phyloP scores from a whole-genome alignment of 2,797 vertebrate species.

The Propithecus perrieri region DNA sequence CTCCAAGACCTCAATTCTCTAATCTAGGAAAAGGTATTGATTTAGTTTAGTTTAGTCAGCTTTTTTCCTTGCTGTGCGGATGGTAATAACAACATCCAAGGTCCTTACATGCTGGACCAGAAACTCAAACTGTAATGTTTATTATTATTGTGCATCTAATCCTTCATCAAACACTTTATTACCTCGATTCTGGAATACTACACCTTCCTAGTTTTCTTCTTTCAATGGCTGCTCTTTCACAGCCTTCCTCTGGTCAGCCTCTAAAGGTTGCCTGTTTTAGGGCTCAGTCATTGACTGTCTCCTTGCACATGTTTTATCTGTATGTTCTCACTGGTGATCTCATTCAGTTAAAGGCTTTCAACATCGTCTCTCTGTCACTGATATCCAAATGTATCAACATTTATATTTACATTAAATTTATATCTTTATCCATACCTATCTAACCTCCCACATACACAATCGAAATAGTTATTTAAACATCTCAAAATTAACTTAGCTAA shows the following conservation, averaged over 20 bases:
- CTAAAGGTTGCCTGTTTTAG: no score
- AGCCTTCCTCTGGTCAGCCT: background rate
- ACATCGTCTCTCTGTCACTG: background rate
- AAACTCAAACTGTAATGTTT: background rate
- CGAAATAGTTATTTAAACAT: background rate
- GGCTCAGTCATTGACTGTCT: background rate
- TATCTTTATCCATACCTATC: background rate
- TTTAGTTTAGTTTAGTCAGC: background rate
- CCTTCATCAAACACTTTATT: background rate
- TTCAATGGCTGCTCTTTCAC: background rate
- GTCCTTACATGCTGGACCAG: background rate
- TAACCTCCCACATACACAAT: background rate
- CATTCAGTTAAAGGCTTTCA: background rate
- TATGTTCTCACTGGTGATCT: background rate
- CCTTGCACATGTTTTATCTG: background rate
- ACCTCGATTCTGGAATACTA: background rate
- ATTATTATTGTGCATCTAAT: background rate
- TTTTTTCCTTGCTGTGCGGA: background rate
- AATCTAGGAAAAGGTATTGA: background rate
- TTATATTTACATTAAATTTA: background rate
- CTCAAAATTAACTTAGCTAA: background rate
- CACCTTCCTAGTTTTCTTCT: background rate
- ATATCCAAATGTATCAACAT: background rate
- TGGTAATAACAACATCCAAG: background rate
- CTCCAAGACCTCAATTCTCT: background rate